phyloP scores from a whole-genome alignment of 2,888 invertebrate genomes.

The Eupithecia insigniata region DNA sequence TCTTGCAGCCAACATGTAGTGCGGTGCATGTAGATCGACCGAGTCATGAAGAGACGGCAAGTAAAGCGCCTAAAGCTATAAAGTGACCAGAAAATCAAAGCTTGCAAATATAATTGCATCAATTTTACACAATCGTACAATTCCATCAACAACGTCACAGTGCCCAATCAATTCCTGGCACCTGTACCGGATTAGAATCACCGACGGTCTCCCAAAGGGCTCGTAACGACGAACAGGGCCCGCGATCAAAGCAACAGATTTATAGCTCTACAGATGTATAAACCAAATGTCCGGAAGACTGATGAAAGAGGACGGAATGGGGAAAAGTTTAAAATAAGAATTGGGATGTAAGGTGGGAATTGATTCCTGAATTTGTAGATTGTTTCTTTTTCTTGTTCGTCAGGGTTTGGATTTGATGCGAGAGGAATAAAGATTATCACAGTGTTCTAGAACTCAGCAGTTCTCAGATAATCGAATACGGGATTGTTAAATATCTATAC shows the following conservation, averaged over 20 bases:
- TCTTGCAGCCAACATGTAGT: too few relatives aligned
- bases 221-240: constrained; percentile 27
- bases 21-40: too few relatives aligned
- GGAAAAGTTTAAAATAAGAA: constrained; percentile 17
- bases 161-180: constrained; percentile 52
- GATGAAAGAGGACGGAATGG: constrained; percentile 55
- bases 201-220: constrained; percentile 36
- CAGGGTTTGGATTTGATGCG: neutral
- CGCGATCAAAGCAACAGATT: constrained; percentile 66
- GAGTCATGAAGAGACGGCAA: too few relatives aligned
- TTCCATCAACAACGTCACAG: constrained; percentile 26
- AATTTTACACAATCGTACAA: too few relatives aligned
- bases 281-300: constrained; percentile 69
- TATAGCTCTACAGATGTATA: constrained; percentile 62
- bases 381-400: neutral
- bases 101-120: neutral
- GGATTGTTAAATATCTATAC: too few relatives aligned
- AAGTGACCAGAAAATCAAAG: neutral
- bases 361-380: constrained; percentile 5
- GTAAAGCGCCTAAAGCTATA: too few relatives aligned
- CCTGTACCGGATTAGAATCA: constrained; percentile 51
- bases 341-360: constrained; percentile 3
- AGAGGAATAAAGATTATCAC: neutral
- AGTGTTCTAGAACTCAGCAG: neutral
- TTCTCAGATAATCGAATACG: neutral